Evolutionary conservation across 37 sponge, comb jelly and placozoan genomes (phyloP), one percentile per base, ranked within the genome.

Genomic region (Geodia barretti): DNA sequence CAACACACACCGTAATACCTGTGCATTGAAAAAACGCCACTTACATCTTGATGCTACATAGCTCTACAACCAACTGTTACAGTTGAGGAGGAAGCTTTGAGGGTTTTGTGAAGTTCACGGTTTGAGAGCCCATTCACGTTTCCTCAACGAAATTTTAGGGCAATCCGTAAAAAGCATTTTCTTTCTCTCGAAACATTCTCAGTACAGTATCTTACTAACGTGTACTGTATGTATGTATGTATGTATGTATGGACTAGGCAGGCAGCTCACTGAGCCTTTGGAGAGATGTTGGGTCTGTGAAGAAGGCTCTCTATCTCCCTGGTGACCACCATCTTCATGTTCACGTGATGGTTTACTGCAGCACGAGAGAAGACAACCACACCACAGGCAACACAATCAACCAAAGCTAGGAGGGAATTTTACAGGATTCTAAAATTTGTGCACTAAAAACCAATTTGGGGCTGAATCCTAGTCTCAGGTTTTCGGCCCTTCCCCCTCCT

Each of bases 1-100:
- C 87, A 92, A 66, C 95, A 96, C 0, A 99, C 77, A 66, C 80
- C 85, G 77, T 95, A 99, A 76, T 96, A 94, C 79, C 97, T 97
- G 47, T 20, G n/a, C n/a, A n/a, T n/a, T n/a, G n/a, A n/a, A n/a
- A n/a, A n/a, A n/a, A n/a, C n/a, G n/a, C n/a, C n/a, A n/a, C n/a
- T n/a, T n/a, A n/a, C n/a, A n/a, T n/a, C n/a, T n/a, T n/a, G n/a
- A n/a, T n/a, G n/a, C n/a, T n/a, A n/a, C n/a, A n/a, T n/a, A n/a
- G n/a, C n/a, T n/a, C n/a, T n/a, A n/a, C n/a, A n/a, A n/a, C n/a
- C n/a, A n/a, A n/a, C n/a, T n/a, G n/a, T n/a, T n/a, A n/a, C n/a
- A n/a, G n/a, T n/a, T n/a, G n/a, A n/a, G n/a, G n/a, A n/a, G n/a
- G n/a, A n/a, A n/a, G n/a, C n/a, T n/a, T n/a, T n/a, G n/a, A n/a